These are phyloP conservation scores for Sphyrna mokarran DNA, from an alignment of 2,113 vertebrate species.

Conservation along the genomic window DNA sequence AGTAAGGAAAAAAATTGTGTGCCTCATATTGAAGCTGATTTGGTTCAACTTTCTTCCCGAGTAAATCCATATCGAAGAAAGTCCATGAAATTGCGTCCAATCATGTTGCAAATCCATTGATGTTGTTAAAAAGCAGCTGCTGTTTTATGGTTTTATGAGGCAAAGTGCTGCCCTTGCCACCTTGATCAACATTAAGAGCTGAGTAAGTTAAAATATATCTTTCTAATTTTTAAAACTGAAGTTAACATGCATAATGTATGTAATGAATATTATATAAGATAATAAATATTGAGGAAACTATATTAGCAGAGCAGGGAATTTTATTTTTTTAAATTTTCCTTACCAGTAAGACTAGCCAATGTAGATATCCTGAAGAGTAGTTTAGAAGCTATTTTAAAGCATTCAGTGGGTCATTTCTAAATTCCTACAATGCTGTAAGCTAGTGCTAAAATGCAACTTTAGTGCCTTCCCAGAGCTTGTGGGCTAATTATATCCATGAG, in stretches of 20 bases:
- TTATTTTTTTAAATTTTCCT: not conserved
- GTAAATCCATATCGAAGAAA: not conserved
- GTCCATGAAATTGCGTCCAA: not conserved
- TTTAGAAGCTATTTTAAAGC: not conserved
- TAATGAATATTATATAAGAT: slow-evolving; percentile 35
- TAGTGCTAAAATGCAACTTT: not conserved
- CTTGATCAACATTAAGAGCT: not conserved
- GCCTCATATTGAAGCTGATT: not conserved
- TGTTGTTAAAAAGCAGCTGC: slow-evolving; percentile 10
- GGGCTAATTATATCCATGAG: not conserved
- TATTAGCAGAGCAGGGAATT: not conserved
- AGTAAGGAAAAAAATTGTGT: not conserved
- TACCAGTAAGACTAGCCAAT: not conserved
- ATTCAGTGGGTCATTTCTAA: not conserved
- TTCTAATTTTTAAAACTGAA: slow-evolving; percentile 35
- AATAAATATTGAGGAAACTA: slow-evolving; percentile 26
- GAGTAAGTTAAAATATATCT: slow-evolving; percentile 24
- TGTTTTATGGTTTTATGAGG: not conserved
- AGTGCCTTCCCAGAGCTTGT: not conserved
- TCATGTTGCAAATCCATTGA: slow-evolving; percentile 4
- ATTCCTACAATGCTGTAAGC: not conserved
- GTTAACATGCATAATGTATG: slow-evolving; percentile 36
- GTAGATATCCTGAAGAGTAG: not conserved
- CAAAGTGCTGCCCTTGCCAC: not conserved
- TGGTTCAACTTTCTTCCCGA: not conserved